A percentile compares a stretch with the other conserved stretches of the same genome.
phyloP scores from a whole-genome alignment of 2,888 invertebrate genomes.

The Melanotus villosus region DNA sequence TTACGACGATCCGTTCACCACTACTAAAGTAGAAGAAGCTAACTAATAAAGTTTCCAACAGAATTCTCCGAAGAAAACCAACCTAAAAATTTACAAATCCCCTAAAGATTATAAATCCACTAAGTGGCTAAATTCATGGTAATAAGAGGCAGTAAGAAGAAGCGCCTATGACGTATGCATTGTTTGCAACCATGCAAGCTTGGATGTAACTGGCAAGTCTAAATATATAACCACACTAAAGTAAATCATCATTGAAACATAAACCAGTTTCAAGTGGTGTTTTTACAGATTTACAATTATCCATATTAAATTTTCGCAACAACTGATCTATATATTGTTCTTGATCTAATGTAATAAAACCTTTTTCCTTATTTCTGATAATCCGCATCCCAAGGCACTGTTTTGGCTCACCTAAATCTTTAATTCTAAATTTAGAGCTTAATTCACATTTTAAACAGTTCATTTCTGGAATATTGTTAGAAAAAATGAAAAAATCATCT shows the following conservation, averaged over 20 bases:
- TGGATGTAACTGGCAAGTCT: too few relatives aligned
- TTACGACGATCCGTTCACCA: too few relatives aligned
- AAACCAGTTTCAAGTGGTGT: constrained; percentile 50
- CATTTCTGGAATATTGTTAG: constrained; percentile 19
- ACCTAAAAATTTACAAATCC: too few relatives aligned
- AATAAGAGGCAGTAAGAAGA: too few relatives aligned
- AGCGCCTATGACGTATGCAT: too few relatives aligned
- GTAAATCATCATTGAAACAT: neutral
- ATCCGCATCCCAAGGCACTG: constrained; percentile 51
- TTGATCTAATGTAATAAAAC: constrained; percentile 48
- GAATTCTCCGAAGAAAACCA: too few relatives aligned
- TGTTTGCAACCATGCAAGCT: too few relatives aligned
- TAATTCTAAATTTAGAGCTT: constrained; percentile 49
- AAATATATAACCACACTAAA: too few relatives aligned
- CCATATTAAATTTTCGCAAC: constrained; percentile 50
- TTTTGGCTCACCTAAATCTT: constrained; percentile 50
- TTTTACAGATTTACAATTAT: constrained; percentile 37
- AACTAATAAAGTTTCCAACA: too few relatives aligned
- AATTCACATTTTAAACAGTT: constrained; percentile 43
- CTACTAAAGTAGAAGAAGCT: too few relatives aligned
- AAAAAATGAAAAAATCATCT: constrained; percentile 33
- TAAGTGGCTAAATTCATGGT: too few relatives aligned
- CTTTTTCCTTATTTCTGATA: constrained; percentile 37
- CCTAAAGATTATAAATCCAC: too few relatives aligned
- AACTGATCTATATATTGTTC: constrained; percentile 46